Conservation (phyloP, 2,888 invertebrate species). For the Glyphotaelius pellucidus region DNA sequence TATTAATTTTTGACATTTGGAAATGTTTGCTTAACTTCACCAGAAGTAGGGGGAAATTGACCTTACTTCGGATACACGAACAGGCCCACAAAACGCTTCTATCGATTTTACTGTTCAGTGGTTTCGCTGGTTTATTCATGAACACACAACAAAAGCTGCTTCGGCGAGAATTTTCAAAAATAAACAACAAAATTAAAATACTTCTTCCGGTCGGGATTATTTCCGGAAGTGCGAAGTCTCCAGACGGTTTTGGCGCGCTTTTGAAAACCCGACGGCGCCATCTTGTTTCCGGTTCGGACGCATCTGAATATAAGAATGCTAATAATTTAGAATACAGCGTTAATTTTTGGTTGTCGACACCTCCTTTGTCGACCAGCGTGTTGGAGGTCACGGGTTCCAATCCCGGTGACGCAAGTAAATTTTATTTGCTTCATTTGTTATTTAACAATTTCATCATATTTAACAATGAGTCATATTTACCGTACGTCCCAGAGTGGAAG, state of each 20-base stretch:
- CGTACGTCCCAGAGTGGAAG: no score
- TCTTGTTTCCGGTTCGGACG: constrained; percentile 11
- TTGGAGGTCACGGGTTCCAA: no score
- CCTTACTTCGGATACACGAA: no score
- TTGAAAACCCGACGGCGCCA: not conserved
- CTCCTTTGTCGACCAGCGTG: no score
- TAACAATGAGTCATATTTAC: no score
- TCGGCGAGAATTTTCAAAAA: not conserved
- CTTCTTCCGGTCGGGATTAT: not conserved
- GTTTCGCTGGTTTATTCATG: not conserved
- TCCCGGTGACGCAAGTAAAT: no score
- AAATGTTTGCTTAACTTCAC: no score
- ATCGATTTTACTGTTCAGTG: not conserved
- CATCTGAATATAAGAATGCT: not conserved
- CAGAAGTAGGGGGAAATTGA: no score
- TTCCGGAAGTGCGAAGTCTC: not conserved
- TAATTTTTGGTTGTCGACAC: not conserved
- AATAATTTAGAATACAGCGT: not conserved
- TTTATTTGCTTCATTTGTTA: no score
- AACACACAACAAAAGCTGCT: not conserved
- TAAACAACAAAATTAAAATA: not conserved
- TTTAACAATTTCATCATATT: no score
- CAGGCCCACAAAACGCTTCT: no score
- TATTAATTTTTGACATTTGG: no score
- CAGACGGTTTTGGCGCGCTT: not conserved